Evolutionary conservation across 2,888 invertebrate genomes (phyloP).

Genomic region (Cephus pygmeus): DNA sequence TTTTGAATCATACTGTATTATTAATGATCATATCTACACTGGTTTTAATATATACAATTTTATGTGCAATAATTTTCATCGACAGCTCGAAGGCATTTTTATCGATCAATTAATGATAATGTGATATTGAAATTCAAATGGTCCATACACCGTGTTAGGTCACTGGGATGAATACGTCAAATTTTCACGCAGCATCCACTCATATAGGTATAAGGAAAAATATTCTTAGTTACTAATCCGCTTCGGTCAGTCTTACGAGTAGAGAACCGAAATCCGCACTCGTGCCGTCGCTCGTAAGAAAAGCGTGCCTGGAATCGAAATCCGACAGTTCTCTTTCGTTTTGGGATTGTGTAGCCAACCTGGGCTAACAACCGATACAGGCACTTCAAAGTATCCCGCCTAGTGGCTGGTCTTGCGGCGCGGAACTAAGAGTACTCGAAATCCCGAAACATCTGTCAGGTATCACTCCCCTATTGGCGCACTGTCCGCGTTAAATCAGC

Average conservation of each 20-base stretch:
- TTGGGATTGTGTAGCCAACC: background rate
- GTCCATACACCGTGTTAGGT: background rate
- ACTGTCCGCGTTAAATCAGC: conserved; percentile 62
- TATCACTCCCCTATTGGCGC: conserved; percentile 55
- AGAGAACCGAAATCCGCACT: conserved; percentile 8
- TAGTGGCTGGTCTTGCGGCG: conserved; percentile 49
- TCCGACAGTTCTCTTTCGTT: conserved; percentile 35
- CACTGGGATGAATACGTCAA: background rate
- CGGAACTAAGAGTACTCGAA: conserved; percentile 34
- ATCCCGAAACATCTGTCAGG: conserved; percentile 61
- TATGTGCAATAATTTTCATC: background rate
- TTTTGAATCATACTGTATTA: background rate
- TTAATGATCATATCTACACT: background rate
- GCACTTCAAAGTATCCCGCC: conserved; percentile 53
- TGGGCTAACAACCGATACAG: conserved; percentile 30
- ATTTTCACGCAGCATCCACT: background rate
- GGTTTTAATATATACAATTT: background rate
- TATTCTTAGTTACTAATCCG: conserved; percentile 7
- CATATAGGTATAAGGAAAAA: background rate
- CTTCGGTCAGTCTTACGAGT: conserved; percentile 12
- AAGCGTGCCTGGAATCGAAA: conserved; percentile 59
- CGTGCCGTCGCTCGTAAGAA: conserved; percentile 53
- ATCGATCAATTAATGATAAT: background rate
- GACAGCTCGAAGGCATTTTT: too few species aligned
- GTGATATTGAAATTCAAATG: background rate